phyloP scores from a whole-genome alignment of 2,797 vertebrate genomes.

The Sphenodon punctatus region DNA sequence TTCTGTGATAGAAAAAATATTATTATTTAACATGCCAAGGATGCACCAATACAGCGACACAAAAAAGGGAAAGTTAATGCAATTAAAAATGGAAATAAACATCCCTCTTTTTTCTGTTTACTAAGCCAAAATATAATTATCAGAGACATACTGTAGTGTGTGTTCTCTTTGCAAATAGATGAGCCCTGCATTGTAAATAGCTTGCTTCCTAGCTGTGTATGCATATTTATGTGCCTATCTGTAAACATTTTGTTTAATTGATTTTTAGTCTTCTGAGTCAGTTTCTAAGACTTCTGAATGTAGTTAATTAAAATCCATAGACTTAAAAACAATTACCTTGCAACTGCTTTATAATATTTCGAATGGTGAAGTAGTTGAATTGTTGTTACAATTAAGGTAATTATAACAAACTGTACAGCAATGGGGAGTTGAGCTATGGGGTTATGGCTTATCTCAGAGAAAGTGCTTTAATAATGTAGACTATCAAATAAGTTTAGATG shows the following conservation, averaged over 20 bases:
- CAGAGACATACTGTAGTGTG: conserved; percentile 27
- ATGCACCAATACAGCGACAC: background rate
- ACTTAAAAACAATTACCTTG: conserved; percentile 21
- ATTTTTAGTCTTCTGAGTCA: conserved; percentile 36
- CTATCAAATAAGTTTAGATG: background rate
- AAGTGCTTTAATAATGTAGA: background rate
- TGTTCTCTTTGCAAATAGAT: conserved; percentile 19
- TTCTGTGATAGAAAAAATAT: background rate
- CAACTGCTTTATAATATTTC: background rate
- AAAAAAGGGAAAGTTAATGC: conserved; percentile 26
- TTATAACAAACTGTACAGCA: background rate
- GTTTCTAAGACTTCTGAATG: conserved; percentile 34
- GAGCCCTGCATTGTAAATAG: conserved; percentile 35
- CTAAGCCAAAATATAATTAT: conserved; percentile 61
- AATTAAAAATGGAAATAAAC: conserved; percentile 51
- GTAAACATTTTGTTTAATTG: conserved; percentile 57
- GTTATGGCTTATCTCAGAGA: background rate
- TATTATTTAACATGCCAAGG: background rate
- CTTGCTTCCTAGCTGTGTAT: background rate
- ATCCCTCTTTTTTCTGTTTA: conserved; percentile 39
- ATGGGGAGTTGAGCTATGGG: conserved; percentile 2
- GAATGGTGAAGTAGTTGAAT: background rate
- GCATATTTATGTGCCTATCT: conserved; percentile 41
- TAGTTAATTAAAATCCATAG: conserved; percentile 52
- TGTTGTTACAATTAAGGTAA: background rate